Evolutionary conservation across 1,140 invertebrate species (phyloP), one percentile per base, ranked within the genome.

Genomic region (Micrasema minimum): DNA sequence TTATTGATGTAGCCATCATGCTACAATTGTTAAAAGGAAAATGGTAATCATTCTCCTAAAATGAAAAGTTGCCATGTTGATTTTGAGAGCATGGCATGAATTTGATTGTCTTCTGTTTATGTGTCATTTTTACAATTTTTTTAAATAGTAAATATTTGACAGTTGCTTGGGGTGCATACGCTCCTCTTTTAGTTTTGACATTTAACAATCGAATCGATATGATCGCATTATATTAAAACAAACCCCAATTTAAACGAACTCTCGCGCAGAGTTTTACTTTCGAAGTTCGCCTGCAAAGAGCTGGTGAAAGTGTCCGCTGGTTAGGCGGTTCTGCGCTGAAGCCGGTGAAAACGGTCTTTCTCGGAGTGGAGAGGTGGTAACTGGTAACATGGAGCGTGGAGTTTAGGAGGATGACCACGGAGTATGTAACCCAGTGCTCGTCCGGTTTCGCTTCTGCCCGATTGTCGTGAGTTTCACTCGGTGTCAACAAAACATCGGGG

Each of bases 331-430:
- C 62, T 41, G 45, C 26, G 14, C 14, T 35, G 23, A 59, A 46
- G n/a, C 43, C 35, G 46, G 66, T 53, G 66, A 69, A 69, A 69
- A 69, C 53, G 48, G 41, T 35, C 53, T 66, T 53, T 12, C 31
- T 45, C 37, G 55, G 14, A 61, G 6, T 26, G 20, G 22, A 41
- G 66, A 67, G 45, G 67, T 69, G 67, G 67, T 62, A 69, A 53
- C 37, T 7, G 41, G 43, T 43, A 20, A n/a, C 12, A 10, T 53
- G 16, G 53, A 5, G 18, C 38, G 20, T 35, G 22, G 67, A 31
- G 2, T 31, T 2, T 31, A 4, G 7, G 7, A 69, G 41, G 67
- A 69, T 69, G 67, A 64, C 55, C 67, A 62, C 67, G 14, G 38
- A 69, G 22, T 62, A 62, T 64, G 9, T 46, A 14, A 43, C 11